Conservation (phyloP, 2,797 vertebrate species). For the Parauchenoglanis ngamensis region DNA sequence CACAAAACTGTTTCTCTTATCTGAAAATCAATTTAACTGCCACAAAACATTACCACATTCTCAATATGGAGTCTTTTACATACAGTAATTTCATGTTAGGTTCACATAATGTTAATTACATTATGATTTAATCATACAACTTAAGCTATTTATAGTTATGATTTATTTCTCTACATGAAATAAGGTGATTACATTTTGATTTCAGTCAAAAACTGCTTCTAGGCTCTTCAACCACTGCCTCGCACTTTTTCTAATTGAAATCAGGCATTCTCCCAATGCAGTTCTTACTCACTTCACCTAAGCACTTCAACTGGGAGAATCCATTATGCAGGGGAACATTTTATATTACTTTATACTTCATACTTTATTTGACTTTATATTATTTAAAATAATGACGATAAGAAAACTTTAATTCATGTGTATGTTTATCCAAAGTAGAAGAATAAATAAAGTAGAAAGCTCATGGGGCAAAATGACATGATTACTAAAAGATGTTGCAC, state of each 20-base stretch:
- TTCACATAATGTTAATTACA: neutral
- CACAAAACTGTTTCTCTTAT: neutral
- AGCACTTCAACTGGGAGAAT: neutral
- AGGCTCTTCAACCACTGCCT: neutral
- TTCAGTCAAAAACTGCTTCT: neutral
- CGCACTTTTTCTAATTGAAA: neutral
- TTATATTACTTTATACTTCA: no score
- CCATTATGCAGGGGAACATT: neutral
- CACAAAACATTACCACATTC: neutral
- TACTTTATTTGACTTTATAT: neutral
- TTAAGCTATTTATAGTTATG: neutral
- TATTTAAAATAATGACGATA: neutral
- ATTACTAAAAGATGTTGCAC: neutral
- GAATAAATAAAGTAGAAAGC: neutral
- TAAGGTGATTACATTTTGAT: neutral
- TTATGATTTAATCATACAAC: neutral
- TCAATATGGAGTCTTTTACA: neutral
- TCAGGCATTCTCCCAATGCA: neutral
- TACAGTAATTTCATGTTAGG: neutral
- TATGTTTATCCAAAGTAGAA: neutral
- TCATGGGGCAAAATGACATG: neutral
- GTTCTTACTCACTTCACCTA: neutral
- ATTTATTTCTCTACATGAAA: neutral
- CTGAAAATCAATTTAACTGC: neutral
- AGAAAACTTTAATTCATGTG: neutral